Evolutionary conservation across 2,888 invertebrate species (phyloP), one percentile per base, ranked within the genome.

Genomic region (Bellardia pandia): DNA sequence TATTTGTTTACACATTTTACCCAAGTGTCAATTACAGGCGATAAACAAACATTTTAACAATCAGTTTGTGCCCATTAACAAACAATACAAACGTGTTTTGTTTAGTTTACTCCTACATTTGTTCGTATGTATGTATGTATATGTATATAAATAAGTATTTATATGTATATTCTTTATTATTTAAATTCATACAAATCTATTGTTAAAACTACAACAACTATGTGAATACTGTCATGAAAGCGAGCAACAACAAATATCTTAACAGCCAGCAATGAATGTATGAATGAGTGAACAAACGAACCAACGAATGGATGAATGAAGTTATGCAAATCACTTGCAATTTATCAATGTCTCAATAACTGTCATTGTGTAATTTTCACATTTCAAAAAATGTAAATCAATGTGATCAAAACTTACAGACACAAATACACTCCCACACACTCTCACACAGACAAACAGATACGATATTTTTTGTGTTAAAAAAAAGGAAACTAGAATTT

Each of bases 301-400:
- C 40, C 68, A 3, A 69, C 75, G 69, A 23, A 68, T 74, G 75
- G 76, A 81, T 87, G 85, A 85, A 87, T 81, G 75, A 85, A 85
- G 85, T 87, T 87, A 87, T 87, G 81, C 85, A 87, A 87, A 87
- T 87, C 87, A 82, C 75, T 87, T 85, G 81, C 87, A 87, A 87
- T 87, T 87, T 87, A 87, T 87, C 87, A 87, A 87, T 77, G 88
- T 82, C 87, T 87, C 87, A 84, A 87, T 88, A 85, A 80, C 88
- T 88, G 88, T 87, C 88, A 87, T 77, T 85, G 83, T 88, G 88
- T 87, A 86, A 88, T 88, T 88, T 85, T 87, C 88, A 88, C 88
- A 88, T 88, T 88, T 88, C 83, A 86, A 74, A 88, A 88, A 84
- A 84, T 86, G 80, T 83, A 87, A 87, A 84, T 87, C 86, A 86